phyloP scores from a whole-genome alignment of 2,113 vertebrate species.

The Tachysurus vachellii region DNA sequence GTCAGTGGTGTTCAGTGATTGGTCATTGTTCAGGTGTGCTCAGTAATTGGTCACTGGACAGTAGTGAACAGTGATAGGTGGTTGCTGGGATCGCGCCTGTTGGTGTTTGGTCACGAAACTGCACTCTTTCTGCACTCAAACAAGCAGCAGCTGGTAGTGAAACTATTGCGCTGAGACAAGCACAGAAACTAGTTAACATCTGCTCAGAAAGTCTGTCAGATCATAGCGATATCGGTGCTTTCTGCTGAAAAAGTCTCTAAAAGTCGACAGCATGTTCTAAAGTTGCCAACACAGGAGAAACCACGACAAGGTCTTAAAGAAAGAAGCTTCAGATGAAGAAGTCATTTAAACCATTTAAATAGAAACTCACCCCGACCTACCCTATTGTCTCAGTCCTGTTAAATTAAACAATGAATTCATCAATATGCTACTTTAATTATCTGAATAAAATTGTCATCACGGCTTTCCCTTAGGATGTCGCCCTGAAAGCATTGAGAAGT shows the following conservation, averaged over 20 bases:
- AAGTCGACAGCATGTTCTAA: neutral
- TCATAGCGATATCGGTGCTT: neutral
- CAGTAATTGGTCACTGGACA: neutral
- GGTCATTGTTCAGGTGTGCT: neutral
- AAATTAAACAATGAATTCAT: neutral
- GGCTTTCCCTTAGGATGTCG: neutral
- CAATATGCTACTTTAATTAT: neutral
- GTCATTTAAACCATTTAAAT: neutral
- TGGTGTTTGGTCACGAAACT: neutral
- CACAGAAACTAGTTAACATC: constrained; percentile 6
- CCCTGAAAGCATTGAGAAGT: neutral
- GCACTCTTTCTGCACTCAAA: constrained; percentile 3
- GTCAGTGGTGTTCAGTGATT: neutral
- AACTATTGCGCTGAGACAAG: constrained; percentile 17
- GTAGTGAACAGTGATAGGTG: neutral
- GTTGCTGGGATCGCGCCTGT: neutral
- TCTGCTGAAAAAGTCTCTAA: neutral
- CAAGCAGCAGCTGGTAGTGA: neutral
- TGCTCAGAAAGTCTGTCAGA: constrained; percentile 9
- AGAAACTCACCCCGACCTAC: neutral
- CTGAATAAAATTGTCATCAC: neutral
- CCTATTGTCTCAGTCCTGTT: neutral
- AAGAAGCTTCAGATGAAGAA: neutral
- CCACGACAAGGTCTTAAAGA: neutral
- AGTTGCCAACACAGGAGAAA: neutral